Percentiles rank a stretch among this genome's conserved stretches.
Conservation (phyloP, 2,888 invertebrate species). For the Acleris sparsana region DNA sequence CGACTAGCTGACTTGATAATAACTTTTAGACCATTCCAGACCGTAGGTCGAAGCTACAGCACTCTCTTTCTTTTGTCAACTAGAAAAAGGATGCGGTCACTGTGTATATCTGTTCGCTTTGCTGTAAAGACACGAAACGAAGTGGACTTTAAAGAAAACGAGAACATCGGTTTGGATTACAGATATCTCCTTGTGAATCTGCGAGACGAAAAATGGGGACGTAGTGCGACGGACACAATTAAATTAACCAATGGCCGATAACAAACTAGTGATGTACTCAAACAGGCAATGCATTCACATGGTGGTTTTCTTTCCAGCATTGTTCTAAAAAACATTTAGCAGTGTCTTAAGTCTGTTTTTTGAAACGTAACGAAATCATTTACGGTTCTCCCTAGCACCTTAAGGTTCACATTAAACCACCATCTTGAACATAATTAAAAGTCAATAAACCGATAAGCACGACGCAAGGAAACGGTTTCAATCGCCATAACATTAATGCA, state of each 20-base stretch:
- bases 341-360: not conserved
- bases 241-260: not conserved
- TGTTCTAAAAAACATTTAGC: not conserved
- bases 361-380: not conserved
- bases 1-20: slow-evolving; percentile 41
- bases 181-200: slow-evolving; percentile 59
- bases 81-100: slow-evolving; percentile 45
- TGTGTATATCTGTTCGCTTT: slow-evolving; percentile 70
- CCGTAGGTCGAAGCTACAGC: slow-evolving; percentile 46
- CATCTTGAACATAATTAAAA: slow-evolving; percentile 28
- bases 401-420: not conserved
- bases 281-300: not conserved
- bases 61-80: slow-evolving; percentile 27
- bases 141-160: slow-evolving; percentile 72
- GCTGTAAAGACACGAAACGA: slow-evolving; percentile 74
- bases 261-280: not conserved
- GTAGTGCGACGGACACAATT: slow-evolving; percentile 1
- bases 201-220: slow-evolving; percentile 49
- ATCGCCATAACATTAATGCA: slow-evolving; percentile 74
- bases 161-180: slow-evolving; percentile 69
- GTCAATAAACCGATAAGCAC: slow-evolving; percentile 27
- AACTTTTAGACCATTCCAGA: slow-evolving; percentile 46
- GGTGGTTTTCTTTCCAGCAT: too few species aligned
- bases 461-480: slow-evolving; percentile 56
- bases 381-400: not conserved